phyloP scores from a whole-genome alignment of 2,113 vertebrate genomes.

The Theristicus caerulescens region DNA sequence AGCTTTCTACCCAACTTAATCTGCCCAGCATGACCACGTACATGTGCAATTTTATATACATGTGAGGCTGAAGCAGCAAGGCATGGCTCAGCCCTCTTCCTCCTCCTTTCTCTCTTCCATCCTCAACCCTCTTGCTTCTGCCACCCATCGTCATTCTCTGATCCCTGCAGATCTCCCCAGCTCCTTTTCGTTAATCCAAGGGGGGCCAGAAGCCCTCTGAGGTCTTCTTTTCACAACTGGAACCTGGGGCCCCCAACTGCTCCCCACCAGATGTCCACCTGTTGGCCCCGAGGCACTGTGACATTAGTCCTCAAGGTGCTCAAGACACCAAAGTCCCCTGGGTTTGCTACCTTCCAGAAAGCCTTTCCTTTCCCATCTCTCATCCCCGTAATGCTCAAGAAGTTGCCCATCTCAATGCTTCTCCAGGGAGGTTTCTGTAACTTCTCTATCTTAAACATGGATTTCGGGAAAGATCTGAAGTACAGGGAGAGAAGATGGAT shows the following conservation, averaged over 20 bases:
- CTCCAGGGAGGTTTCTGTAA: neutral
- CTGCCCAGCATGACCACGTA: accelerated
- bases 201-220: neutral
- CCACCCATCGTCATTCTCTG: neutral
- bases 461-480: neutral
- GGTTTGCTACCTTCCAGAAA: neutral
- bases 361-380: neutral
- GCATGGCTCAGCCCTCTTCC: neutral
- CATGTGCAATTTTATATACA: neutral
- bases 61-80: neutral
- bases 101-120: neutral
- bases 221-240: neutral
- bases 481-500: neutral
- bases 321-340: neutral
- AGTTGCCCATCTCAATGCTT: accelerated
- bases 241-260: neutral
- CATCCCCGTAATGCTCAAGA: neutral
- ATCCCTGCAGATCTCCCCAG: neutral
- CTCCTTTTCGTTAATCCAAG: neutral
- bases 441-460: neutral
- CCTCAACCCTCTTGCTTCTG: neutral
- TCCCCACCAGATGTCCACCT: neutral
- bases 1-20: neutral
- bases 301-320: neutral
- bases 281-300: accelerated